phyloP scores from a whole-genome alignment of 2,888 invertebrate genomes.

The Conus canariensis region DNA sequence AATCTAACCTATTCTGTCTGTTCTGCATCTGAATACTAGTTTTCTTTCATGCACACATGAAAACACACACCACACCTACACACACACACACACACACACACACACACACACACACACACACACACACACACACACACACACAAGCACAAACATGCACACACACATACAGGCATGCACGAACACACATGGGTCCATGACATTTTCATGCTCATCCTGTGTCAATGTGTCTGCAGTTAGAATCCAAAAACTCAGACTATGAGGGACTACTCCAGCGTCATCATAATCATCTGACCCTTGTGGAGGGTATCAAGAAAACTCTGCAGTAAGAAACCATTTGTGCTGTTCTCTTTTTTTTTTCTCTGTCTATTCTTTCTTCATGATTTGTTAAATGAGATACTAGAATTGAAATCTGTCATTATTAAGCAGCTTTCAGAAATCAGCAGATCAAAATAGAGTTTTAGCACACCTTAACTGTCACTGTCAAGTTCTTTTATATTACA shows the following conservation, averaged over 20 bases:
- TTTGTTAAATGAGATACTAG: too few species aligned
- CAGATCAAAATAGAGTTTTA: too few species aligned
- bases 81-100: too few species aligned
- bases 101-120: not conserved
- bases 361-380: not conserved
- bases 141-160: not conserved
- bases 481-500: too few species aligned
- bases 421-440: too few species aligned
- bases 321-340: conserved; percentile 65
- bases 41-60: too few species aligned
- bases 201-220: not conserved
- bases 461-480: too few species aligned
- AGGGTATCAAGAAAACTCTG: conserved; percentile 74
- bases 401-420: too few species aligned
- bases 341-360: too few species aligned
- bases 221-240: conserved; percentile 81
- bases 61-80: too few species aligned
- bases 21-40: too few species aligned
- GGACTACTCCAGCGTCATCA: conserved; percentile 88
- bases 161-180: not conserved
- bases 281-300: conserved; percentile 84
- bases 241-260: conserved; percentile 92
- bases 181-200: not conserved
- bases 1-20: too few species aligned
- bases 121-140: not conserved